Evolutionary conservation across 2,888 invertebrate species (phyloP).

Genomic region (Philereme transversata): DNA sequence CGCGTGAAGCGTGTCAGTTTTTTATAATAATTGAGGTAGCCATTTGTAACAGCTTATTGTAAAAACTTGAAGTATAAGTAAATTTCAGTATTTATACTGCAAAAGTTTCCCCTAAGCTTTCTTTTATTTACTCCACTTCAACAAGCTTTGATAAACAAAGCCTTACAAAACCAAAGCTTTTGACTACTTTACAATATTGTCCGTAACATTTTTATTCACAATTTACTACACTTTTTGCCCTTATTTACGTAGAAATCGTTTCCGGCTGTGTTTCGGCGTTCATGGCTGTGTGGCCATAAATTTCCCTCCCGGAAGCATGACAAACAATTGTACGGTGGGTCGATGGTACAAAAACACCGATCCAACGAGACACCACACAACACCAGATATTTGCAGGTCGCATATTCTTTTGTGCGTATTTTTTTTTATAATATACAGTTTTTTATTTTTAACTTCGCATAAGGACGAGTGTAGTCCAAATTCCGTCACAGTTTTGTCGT

Average conservation of each 20-base stretch:
- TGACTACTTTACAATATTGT: slow-evolving; percentile 31
- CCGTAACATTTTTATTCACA: slow-evolving; percentile 34
- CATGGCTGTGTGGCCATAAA: slow-evolving; percentile 62
- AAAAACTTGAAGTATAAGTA: neutral
- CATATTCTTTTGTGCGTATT: slow-evolving; percentile 26
- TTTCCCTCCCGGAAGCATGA: slow-evolving; percentile 65
- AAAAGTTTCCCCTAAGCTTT: slow-evolving; percentile 8
- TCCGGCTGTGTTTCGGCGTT: slow-evolving; percentile 57
- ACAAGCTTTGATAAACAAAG: slow-evolving; percentile 20
- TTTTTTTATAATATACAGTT: slow-evolving; percentile 1
- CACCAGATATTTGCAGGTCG: slow-evolving; percentile 31
- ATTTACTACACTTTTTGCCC: slow-evolving; percentile 47
- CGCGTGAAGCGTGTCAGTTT: no score
- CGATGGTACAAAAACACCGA: slow-evolving; percentile 49
- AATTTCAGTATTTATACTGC: no score
- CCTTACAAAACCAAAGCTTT: slow-evolving; percentile 16
- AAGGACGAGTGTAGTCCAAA: neutral
- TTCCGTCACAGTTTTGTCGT: neutral
- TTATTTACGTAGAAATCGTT: slow-evolving; percentile 62
- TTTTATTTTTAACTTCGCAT: neutral
- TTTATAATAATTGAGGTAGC: no score
- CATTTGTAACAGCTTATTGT: no score
- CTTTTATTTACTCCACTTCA: slow-evolving; percentile 19
- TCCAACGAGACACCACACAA: slow-evolving; percentile 44
- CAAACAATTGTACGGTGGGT: slow-evolving; percentile 65